Conservation (phyloP, 2,797 vertebrate species). For the Pagetopsis macropterus region DNA sequence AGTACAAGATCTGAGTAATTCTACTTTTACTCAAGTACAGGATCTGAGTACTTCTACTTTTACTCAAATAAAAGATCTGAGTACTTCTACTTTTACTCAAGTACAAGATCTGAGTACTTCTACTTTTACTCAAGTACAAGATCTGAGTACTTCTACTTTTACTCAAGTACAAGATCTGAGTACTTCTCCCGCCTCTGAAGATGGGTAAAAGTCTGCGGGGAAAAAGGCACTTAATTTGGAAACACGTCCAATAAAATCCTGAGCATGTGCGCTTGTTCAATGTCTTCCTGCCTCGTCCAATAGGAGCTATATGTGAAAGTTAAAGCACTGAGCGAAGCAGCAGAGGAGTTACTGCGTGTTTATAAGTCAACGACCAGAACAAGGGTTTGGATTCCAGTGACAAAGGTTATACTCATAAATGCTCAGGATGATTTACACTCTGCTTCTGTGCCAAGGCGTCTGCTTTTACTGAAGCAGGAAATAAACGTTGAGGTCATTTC, state of each 20-base stretch:
- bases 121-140: too few relatives aligned
- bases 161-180: too few relatives aligned
- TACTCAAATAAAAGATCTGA: too few relatives aligned
- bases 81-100: too few relatives aligned
- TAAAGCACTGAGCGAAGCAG: background rate
- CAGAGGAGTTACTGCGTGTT: slow-evolving; percentile 17
- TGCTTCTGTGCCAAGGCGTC: slow-evolving; percentile 22
- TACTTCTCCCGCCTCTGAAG: too few relatives aligned
- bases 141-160: too few relatives aligned
- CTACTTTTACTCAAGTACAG: too few relatives aligned
- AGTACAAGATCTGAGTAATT: too few relatives aligned
- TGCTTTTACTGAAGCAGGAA: slow-evolving; percentile 18
- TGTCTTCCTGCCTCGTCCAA: background rate
- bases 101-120: too few relatives aligned
- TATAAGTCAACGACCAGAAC: slow-evolving; percentile 40
- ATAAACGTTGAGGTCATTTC: slow-evolving; percentile 24
- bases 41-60: too few relatives aligned
- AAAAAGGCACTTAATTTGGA: too few relatives aligned
- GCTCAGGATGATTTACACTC: slow-evolving; percentile 42
- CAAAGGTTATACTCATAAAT: slow-evolving; percentile 59
- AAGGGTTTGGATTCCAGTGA: slow-evolving; percentile 52
- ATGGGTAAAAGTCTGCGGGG: background rate
- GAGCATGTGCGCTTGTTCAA: background rate
- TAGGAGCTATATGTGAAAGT: background rate
- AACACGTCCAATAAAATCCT: slow-evolving; percentile 5